These are phyloP conservation scores for Enteromius thamalakanensis DNA, from an alignment of 2,797 vertebrate species.

Conservation along the genomic window DNA sequence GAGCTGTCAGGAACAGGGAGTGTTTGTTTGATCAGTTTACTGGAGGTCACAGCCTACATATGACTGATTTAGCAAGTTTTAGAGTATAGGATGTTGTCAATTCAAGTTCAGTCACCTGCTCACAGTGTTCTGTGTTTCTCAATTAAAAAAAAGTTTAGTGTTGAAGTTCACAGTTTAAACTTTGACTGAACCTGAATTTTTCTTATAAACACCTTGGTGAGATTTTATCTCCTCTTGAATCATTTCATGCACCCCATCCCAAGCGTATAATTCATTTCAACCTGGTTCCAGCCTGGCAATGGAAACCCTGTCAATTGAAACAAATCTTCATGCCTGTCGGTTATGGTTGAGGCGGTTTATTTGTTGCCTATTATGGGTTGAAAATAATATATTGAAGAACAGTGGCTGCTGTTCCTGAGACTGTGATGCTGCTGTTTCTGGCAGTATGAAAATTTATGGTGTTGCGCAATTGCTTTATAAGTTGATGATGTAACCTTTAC, in stretches of 20 bases:
- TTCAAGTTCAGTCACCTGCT: background rate
- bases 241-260: constrained; percentile 15
- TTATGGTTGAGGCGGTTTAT: constrained; percentile 31
- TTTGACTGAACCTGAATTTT: background rate
- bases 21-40: constrained; percentile 19
- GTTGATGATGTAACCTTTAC: constrained; percentile 1
- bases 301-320: constrained; percentile 28
- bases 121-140: background rate
- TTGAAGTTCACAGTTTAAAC: background rate
- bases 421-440: background rate
- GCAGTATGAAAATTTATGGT: background rate
- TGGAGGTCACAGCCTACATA: background rate
- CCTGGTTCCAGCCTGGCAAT: constrained; percentile 2
- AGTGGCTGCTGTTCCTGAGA: background rate
- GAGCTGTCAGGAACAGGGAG: constrained; percentile 17
- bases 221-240: constrained; percentile 11
- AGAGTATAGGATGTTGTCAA: background rate
- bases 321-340: constrained; percentile 27
- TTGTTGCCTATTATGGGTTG: constrained; percentile 25
- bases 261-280: constrained; percentile 29
- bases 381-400: constrained; percentile 20
- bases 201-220: background rate
- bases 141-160: background rate
- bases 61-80: background rate
- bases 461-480: constrained; percentile 6